Evolutionary conservation across 2,888 invertebrate species (phyloP), one percentile per base, ranked within the genome.

Genomic region (Pandemis corylana): DNA sequence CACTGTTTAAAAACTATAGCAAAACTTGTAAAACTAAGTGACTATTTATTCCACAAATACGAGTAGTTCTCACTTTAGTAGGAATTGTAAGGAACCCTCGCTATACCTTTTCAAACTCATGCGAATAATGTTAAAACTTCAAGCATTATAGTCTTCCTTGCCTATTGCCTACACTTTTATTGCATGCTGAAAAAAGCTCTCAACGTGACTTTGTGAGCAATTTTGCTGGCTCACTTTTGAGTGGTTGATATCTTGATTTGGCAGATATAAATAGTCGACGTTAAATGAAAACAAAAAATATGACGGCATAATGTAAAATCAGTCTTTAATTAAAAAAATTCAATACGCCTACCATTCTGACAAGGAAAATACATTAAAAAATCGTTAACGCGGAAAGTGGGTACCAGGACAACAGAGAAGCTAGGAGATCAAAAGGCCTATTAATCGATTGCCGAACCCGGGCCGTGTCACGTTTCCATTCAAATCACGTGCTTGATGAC

Each of bases 401-500:
- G n/a, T 51, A 51, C 49, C 66, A 53, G 53, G 67, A 41, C 67
- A 67, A 36, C 49, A 67, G 53, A 6, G 67, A 53, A 67, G 67
- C 67, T 41, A 67, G 53, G 67, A 56, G 75, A 81, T 82, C 81
- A 84, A 82, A 80, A 79, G 77, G 75, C 77, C 72, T 73, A 77
- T 76, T 78, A 74, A 75, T 79, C 77, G 81, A 83, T 82, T 80
- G 79, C 78, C 49, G 70, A 80, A 82, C 78, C 80, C 77, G 70
- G 71, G 77, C 67, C 53, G 69, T 69, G 82, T 83, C 86, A 85
- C 83, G 85, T 82, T 81, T 69, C 53, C 78, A 79, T 83, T 83
- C 80, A 81, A 85, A 82, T 76, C 71, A 76, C 82, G 79, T 77
- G 77, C 80, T 81, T 80, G 79, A 83, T 83, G 82, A 82, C 82